Percentiles rank a stretch among this genome's conserved stretches.
These are phyloP conservation scores for Tribolium madens DNA, from an alignment of 1,140 invertebrate genomes.

Conservation along the genomic window DNA sequence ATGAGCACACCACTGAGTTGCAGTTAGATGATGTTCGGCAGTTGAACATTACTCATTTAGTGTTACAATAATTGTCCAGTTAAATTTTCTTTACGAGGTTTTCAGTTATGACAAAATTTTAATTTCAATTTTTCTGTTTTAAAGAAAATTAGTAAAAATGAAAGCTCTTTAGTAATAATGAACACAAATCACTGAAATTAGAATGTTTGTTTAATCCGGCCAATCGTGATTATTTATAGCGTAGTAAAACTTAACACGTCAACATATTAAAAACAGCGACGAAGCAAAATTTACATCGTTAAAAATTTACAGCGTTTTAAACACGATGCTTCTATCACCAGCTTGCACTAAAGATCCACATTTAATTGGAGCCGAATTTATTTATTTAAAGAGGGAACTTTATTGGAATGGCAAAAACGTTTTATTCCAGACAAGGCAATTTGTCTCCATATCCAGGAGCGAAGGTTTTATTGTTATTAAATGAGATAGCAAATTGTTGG, in stretches of 20 bases:
- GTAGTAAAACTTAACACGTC: slow-evolving; percentile 12
- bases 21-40: no score
- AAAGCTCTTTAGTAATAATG: no score
- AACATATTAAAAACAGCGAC: slow-evolving; percentile 12
- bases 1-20: not conserved
- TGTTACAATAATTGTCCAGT: no score
- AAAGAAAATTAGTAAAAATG: no score
- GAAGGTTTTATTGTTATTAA: not conserved
- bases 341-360: not conserved
- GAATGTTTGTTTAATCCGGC: not conserved
- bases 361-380: not conserved
- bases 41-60: no score
- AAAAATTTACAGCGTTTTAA: slow-evolving; percentile 26
- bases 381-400: not conserved
- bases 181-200: not conserved
- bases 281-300: slow-evolving; percentile 9
- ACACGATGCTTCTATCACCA: slow-evolving; percentile 13
- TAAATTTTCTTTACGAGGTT: no score
- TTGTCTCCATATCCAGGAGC: not conserved
- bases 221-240: slow-evolving; percentile 4
- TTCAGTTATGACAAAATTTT: no score
- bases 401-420: not conserved
- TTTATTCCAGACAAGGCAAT: not conserved
- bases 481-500: not conserved
- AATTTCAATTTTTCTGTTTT: no score